phyloP scores from a whole-genome alignment of 2,888 invertebrate genomes.

The Ophraella communa region DNA sequence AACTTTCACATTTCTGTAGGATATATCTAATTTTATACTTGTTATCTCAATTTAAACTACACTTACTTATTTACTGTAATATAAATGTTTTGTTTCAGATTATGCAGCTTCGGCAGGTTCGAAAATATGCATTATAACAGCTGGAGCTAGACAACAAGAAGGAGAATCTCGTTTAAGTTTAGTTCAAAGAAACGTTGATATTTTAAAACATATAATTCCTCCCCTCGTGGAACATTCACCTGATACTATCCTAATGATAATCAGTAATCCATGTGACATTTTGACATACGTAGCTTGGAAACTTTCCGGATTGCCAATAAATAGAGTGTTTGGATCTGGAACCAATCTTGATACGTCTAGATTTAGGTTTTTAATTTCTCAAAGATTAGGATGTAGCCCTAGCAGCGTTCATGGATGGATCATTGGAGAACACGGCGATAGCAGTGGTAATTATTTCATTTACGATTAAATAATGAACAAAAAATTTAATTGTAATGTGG shows the following conservation, averaged over 20 bases:
- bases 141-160: slow-evolving; percentile 90
- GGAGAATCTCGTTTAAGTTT: slow-evolving; percentile 87
- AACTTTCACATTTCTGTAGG: too few species aligned
- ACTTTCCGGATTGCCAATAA: slow-evolving; percentile 85
- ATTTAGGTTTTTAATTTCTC: slow-evolving; percentile 86
- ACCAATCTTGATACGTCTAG: slow-evolving; percentile 92
- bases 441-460: slow-evolving; percentile 49
- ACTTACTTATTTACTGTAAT: too few species aligned
- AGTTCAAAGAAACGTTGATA: slow-evolving; percentile 89
- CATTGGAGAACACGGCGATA: slow-evolving; percentile 93
- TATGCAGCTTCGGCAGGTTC: slow-evolving; percentile 80
- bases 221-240: slow-evolving; percentile 84
- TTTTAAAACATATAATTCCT: slow-evolving; percentile 86
- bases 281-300: slow-evolving; percentile 96
- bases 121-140: slow-evolving; percentile 86
- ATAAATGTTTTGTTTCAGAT: slow-evolving; percentile 65
- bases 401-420: slow-evolving; percentile 91
- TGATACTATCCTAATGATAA: slow-evolving; percentile 82
- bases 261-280: slow-evolving; percentile 93
- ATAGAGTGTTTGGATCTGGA: slow-evolving; percentile 88
- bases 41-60: too few species aligned
- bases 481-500: too few species aligned
- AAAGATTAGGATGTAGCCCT: slow-evolving; percentile 80
- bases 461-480: not conserved
- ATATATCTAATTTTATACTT: too few species aligned